phyloP scores from a whole-genome alignment of 2,113 vertebrate species.

The Burhinus bistriatus region DNA sequence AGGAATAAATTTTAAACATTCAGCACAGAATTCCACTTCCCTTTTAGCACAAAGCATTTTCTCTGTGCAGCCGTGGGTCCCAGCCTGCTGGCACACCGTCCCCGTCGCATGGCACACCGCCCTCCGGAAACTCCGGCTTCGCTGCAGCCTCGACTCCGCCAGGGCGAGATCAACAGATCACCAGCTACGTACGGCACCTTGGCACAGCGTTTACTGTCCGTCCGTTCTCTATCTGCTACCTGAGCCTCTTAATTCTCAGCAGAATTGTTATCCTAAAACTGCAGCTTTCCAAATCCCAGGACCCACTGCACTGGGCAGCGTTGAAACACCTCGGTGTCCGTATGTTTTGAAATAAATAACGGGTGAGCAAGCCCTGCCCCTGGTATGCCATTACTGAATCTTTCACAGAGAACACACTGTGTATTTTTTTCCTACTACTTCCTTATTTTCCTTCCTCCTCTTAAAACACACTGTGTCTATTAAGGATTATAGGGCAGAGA shows the following conservation, averaged over 20 bases:
- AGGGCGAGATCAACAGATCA: background rate
- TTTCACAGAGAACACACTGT: background rate
- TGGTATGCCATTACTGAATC: rapidly evolving
- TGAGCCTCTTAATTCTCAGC: background rate
- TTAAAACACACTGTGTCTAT: background rate
- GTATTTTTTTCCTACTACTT: background rate
- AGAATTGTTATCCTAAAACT: background rate
- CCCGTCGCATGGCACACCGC: rapidly evolving
- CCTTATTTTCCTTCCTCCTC: background rate
- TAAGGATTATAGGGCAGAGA: background rate
- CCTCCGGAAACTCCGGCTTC: background rate
- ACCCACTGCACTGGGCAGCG: rapidly evolving
- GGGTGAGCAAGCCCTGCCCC: background rate
- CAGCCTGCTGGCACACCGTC: background rate
- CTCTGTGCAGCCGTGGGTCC: rapidly evolving
- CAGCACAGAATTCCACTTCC: background rate
- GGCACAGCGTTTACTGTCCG: rapidly evolving
- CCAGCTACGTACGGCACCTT: rapidly evolving
- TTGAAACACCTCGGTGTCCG: background rate
- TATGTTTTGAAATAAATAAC: background rate
- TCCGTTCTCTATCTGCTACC: background rate
- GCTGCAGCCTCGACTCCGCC: rapidly evolving
- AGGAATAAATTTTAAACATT: background rate
- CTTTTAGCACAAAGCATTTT: background rate
- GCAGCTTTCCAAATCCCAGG: background rate